Percentiles rank a stretch among this genome's conserved stretches.
These are phyloP conservation scores for Urocyon cinereoargenteus DNA, from an alignment of 2,797 vertebrate genomes.

Conservation along the genomic window DNA sequence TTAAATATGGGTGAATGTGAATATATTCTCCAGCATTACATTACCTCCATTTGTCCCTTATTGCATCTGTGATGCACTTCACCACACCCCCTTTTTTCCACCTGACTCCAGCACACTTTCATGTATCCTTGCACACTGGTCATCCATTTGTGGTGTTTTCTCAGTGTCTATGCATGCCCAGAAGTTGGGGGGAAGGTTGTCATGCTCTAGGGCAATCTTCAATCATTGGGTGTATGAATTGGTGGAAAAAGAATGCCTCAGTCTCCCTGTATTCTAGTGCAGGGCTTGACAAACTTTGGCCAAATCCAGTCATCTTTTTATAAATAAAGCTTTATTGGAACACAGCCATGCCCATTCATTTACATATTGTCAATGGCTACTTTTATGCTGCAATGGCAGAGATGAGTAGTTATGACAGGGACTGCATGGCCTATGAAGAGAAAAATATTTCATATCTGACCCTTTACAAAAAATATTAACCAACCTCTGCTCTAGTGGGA, in stretches of 20 bases:
- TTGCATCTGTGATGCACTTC: not conserved
- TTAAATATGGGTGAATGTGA: not conserved
- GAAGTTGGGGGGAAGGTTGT: not conserved
- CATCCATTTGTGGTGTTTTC: not conserved
- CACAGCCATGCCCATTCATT: not conserved
- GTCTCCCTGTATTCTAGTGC: not conserved
- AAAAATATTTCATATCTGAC: not conserved
- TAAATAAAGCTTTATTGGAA: slow-evolving; percentile 7
- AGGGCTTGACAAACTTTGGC: not conserved
- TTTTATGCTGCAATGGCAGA: not conserved
- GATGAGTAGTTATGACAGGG: not conserved
- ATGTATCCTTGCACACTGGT: not conserved
- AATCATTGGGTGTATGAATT: not conserved
- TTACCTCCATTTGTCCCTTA: not conserved
- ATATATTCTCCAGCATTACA: not conserved
- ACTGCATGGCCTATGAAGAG: not conserved
- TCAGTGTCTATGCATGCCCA: not conserved
- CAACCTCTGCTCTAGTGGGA: not conserved
- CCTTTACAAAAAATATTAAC: not conserved
- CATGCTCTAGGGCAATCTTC: not conserved
- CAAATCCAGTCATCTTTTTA: not conserved
- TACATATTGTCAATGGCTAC: not conserved
- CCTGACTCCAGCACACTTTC: not conserved
- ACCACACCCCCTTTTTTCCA: not conserved
- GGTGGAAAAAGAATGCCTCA: not conserved